Conservation (phyloP, 2,888 invertebrate species). For the Stenodera caucasica region DNA sequence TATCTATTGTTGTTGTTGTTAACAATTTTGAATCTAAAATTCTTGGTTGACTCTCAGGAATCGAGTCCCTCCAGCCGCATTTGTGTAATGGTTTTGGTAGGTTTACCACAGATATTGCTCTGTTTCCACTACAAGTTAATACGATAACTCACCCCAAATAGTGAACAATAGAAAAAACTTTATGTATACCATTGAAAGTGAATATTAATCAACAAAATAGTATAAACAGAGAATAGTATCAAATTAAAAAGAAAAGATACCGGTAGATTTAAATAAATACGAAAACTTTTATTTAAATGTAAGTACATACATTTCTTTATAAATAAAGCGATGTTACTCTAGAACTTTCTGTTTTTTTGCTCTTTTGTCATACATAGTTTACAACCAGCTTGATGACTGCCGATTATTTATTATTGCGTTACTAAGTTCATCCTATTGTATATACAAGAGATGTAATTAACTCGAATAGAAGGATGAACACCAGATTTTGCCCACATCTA, state of each 20-base stretch:
- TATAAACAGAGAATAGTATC: no score
- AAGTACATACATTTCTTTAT: conserved; percentile 6
- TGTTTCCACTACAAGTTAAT: conserved; percentile 27
- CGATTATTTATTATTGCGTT: conserved; percentile 24
- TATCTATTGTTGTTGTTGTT: neutral
- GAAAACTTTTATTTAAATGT: neutral
- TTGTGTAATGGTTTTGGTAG: conserved; percentile 29
- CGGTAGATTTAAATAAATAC: no score
- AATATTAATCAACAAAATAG: conserved; percentile 25
- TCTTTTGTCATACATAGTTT: conserved; percentile 10
- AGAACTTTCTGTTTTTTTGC: conserved; percentile 7
- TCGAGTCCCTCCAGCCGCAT: conserved; percentile 13
- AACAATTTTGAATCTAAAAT: conserved; percentile 2
- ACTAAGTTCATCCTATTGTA: conserved; percentile 16
- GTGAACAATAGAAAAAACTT: conserved; percentile 31
- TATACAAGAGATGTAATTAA: conserved; percentile 22
- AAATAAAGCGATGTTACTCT: neutral
- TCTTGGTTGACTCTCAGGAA: neutral
- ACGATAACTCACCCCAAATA: conserved; percentile 28
- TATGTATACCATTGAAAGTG: conserved; percentile 27
- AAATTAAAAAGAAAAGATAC: neutral
- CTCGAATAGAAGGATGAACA: conserved; percentile 18
- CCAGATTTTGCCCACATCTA: conserved; percentile 23
- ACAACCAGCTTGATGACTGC: conserved; percentile 15
- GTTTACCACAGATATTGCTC: conserved; percentile 25